These are phyloP conservation scores for Mallotus villosus DNA, from an alignment of 2,797 vertebrate species.

Conservation along the genomic window DNA sequence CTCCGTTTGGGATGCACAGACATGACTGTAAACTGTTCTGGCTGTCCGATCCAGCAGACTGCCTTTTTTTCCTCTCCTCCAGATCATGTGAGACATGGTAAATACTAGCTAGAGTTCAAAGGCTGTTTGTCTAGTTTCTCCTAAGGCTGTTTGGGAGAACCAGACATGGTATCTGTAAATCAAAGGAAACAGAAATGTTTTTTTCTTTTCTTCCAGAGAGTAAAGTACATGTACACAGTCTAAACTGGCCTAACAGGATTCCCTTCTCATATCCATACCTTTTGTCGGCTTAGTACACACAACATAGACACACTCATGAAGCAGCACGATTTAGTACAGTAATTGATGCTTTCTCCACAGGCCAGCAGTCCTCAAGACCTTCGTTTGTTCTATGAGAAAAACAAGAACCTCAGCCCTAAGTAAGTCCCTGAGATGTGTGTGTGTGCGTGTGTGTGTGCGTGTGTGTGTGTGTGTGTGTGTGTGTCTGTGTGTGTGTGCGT, in stretches of 20 bases:
- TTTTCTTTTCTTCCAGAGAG: no score
- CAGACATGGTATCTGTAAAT: no score
- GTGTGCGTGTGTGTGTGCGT: not conserved
- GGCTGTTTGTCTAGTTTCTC: not conserved
- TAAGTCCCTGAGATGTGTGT: conserved; percentile 63
- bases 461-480: not conserved
- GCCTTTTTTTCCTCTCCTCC: not conserved
- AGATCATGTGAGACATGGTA: conserved; percentile 20
- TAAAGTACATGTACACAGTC: not conserved
- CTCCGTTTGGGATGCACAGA: no score
- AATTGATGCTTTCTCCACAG: conserved; percentile 57
- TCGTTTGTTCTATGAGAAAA: conserved; percentile 96
- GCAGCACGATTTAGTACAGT: not conserved
- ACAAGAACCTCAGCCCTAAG: conserved; percentile 94
- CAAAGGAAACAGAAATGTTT: no score
- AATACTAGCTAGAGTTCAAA: not conserved
- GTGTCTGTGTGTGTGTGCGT: not conserved
- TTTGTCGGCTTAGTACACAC: no score
- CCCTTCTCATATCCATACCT: not conserved
- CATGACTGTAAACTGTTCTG: not conserved
- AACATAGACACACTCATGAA: conserved; percentile 1
- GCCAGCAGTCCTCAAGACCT: conserved; percentile 98
- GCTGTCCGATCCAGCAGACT: not conserved
- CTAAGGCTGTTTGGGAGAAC: no score
- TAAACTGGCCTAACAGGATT: conserved; percentile 27